Evolutionary conservation across 2,888 invertebrate species (phyloP).

Genomic region (Alloplasta piceator): DNA sequence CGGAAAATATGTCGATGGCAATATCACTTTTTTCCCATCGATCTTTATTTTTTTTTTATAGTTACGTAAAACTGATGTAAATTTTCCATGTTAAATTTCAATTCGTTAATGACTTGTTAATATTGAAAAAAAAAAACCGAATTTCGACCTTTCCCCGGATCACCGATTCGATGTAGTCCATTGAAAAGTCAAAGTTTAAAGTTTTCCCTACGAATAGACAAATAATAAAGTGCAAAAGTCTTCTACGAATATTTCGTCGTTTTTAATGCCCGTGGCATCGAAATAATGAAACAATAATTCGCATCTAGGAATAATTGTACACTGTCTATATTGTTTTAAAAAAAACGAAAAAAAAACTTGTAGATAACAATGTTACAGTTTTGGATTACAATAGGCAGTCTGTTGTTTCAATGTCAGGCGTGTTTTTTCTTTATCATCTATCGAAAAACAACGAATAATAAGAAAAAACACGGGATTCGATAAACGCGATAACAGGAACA

Average conservation of each 20-base stretch:
- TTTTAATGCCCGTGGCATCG: constrained; percentile 42
- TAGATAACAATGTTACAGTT: constrained; percentile 54
- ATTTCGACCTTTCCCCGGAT: too few species aligned
- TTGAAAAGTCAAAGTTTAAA: too few species aligned
- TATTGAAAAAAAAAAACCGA: too few species aligned
- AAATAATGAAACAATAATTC: constrained; percentile 57
- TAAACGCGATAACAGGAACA: constrained; percentile 67
- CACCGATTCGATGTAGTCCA: too few species aligned
- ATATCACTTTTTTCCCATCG: too few species aligned
- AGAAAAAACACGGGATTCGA: not conserved
- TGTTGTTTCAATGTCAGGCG: constrained; percentile 79
- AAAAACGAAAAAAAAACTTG: constrained; percentile 45
- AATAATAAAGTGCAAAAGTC: constrained; percentile 30
- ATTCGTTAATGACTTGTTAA: too few species aligned
- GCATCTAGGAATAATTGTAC: constrained; percentile 58
- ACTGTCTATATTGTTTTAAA: constrained; percentile 58
- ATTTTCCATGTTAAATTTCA: too few species aligned
- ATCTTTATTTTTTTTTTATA: too few species aligned
- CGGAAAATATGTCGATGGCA: too few species aligned
- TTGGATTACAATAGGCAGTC: constrained; percentile 71
- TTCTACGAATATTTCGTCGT: constrained; percentile 58
- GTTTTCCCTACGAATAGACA: not conserved
- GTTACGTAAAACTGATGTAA: too few species aligned
- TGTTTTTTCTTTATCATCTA: constrained; percentile 40
- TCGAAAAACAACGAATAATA: constrained; percentile 20